Evolutionary conservation across 2,797 vertebrate genomes (phyloP), one percentile per base, ranked within the genome.

Genomic region (Eospalax fontanierii): DNA sequence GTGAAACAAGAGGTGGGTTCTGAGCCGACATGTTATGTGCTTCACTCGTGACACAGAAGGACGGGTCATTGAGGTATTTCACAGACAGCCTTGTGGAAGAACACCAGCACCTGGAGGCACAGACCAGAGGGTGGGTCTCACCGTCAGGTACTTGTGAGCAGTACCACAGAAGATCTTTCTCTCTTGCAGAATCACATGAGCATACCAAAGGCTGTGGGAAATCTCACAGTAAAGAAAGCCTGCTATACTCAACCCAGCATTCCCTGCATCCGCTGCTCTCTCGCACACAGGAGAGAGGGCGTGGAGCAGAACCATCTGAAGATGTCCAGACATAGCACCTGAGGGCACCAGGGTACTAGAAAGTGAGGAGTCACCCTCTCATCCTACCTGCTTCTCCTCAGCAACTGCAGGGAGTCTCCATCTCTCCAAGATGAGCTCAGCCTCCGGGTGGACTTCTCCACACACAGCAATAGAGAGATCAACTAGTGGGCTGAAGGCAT

Each of bases 41-140:
- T 0, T 50, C 18, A 6, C 61, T 43, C 2, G 0, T 0, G 22
- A 33, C 28, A 18, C 35, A 30, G 21, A 24, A 6, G 26, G 16
- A 35, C 21, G 0, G 12, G 38, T 30, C 30, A 15, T 22, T 4
- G 0, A 2, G 0, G 22, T 11, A 38, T 28, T 68, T 73, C 80
- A 66, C 59, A 71, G 74, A 30, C 33, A 1, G 12, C 35, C 30
- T n/a, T 5, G 12, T 5, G 6, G 46, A 65, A 24, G 4, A 21
- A 1, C 18, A 24, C 1, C 14, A 24, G 43, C 57, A 79, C 61
- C 70, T 7, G 71, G n/a, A n/a, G 80, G 74, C 10, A 0, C 40
- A 4, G 18, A 7, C 19, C 63, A 74, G 57, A 91, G 89, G 18
- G 2, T 8, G 6, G 7, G 65, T 50, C 46, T 65, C 78, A 1